phyloP scores from a whole-genome alignment of 2,888 invertebrate genomes.

The Aquatica leii region DNA sequence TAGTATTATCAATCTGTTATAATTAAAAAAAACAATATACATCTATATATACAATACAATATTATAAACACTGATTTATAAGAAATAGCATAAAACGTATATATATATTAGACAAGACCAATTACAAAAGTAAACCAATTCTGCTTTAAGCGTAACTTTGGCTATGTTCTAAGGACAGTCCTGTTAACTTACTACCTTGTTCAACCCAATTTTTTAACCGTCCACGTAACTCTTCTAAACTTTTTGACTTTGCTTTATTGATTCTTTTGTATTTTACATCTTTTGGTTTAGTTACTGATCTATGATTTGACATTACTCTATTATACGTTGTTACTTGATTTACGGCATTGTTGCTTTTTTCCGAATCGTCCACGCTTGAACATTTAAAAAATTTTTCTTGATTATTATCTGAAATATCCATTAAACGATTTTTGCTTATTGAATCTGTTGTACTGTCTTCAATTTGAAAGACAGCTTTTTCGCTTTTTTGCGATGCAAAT shows the following conservation, averaged over 20 bases:
- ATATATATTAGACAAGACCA: no score
- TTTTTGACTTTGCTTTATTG: slow-evolving; percentile 90
- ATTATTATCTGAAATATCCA: slow-evolving; percentile 48
- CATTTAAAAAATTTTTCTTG: slow-evolving; percentile 46
- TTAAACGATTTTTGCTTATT: slow-evolving; percentile 43
- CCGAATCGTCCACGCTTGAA: slow-evolving; percentile 58
- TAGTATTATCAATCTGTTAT: no score
- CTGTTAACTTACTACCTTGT: slow-evolving; percentile 75
- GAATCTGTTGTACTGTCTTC: slow-evolving; percentile 40
- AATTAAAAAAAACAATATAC: no score
- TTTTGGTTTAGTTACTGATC: slow-evolving; percentile 89
- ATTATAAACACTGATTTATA: no score
- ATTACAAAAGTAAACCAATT: neutral
- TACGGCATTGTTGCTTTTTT: slow-evolving; percentile 48
- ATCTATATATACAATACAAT: no score
- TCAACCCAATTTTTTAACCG: slow-evolving; percentile 87
- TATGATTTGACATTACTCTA: slow-evolving; percentile 88
- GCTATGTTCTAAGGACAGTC: slow-evolving; percentile 73
- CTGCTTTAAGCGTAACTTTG: slow-evolving; percentile 58
- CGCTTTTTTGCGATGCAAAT: slow-evolving; percentile 50
- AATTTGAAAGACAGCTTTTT: slow-evolving; percentile 44
- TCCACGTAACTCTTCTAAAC: slow-evolving; percentile 83
- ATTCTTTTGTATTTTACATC: slow-evolving; percentile 91
- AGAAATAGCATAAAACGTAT: no score
- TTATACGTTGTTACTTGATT: slow-evolving; percentile 74